phyloP scores from a whole-genome alignment of 2,888 invertebrate genomes.

The Sepioteuthis lessoniana region DNA sequence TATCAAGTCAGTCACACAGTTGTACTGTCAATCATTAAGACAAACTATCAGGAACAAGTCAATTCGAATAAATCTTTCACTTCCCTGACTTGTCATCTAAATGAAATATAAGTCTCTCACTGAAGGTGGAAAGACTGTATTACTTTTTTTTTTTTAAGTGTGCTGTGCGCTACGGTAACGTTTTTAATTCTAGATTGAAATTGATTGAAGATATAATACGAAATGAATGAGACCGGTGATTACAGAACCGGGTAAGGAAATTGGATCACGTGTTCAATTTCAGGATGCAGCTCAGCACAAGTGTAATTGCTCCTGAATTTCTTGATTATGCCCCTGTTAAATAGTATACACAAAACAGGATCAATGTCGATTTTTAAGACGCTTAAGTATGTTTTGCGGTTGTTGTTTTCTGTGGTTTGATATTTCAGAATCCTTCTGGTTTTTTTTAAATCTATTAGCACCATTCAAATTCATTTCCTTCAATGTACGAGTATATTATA shows the following conservation, averaged over 20 bases:
- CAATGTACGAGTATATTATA: background rate
- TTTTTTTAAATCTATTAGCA: background rate
- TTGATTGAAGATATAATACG: background rate
- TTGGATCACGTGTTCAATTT: background rate
- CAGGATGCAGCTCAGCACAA: background rate
- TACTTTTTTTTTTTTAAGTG: too few relatives aligned
- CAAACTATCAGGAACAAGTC: background rate
- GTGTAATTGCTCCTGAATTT: background rate
- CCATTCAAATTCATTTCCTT: background rate
- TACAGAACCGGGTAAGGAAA: background rate
- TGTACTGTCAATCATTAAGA: background rate
- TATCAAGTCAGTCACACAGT: background rate
- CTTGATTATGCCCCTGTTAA: background rate
- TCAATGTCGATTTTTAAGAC: background rate
- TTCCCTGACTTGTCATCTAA: background rate
- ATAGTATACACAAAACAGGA: background rate
- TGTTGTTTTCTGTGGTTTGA: background rate
- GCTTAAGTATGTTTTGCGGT: background rate
- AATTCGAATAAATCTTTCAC: background rate
- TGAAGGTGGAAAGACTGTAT: background rate
- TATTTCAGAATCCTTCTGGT: background rate
- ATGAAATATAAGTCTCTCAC: background rate
- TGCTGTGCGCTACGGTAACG: background rate
- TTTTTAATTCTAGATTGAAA: background rate
- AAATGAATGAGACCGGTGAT: background rate